Evolutionary conservation across 92 coral and sea anemone genomes (phyloP), one percentile per base, ranked within the genome.

Genomic region (Paragorgia papillata): DNA sequence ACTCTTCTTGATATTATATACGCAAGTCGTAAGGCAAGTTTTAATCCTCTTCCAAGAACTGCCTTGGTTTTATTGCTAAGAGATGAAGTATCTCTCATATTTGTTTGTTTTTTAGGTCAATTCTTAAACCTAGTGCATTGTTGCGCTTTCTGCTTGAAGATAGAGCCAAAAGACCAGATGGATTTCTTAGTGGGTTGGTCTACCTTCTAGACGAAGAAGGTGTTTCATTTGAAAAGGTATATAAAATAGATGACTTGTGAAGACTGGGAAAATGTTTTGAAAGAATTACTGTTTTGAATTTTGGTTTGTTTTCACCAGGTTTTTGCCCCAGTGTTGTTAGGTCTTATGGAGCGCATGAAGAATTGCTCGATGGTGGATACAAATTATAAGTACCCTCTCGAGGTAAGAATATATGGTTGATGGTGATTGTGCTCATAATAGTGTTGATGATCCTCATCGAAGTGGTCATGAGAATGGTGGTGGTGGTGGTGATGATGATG

Each of bases 261-360:
- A 14, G 19, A 51, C 46, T 25, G 25, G 0, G 30, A 14, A 58
- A 48, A 65, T 34, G 13, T 21, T 1, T 9, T 26, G 32, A 32
- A 33, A 66, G 50, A 32, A 1, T 39, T 30, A 25, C n/a, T 65
- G 15, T 12, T 49, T 41, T 27, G 32, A 37, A 26, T 14, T 20
- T 7, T 15, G 26, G 24, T 22, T 25, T n/a, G 30, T n/a, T 8
- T 9, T 80, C 37, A 53, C 22, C 44, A 91, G 97, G 77, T 85
- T 18, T 94, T 94, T 69, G 68, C 82, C 14, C 97, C 98, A 34
- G 85, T 94, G 15, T 70, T 94, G 48, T 56, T 94, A 67, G 94
- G 92, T 33, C 79, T 94, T 68, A 85, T 84, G 76, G 81, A 87
- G 59, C 89, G 86, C 57, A 85, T 87, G 88, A 92, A 88, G 46